A percentile compares a stretch with the other conserved stretches of the same genome.
Evolutionary conservation across 2,888 invertebrate genomes (phyloP).

Genomic region (Abscondita cerata): DNA sequence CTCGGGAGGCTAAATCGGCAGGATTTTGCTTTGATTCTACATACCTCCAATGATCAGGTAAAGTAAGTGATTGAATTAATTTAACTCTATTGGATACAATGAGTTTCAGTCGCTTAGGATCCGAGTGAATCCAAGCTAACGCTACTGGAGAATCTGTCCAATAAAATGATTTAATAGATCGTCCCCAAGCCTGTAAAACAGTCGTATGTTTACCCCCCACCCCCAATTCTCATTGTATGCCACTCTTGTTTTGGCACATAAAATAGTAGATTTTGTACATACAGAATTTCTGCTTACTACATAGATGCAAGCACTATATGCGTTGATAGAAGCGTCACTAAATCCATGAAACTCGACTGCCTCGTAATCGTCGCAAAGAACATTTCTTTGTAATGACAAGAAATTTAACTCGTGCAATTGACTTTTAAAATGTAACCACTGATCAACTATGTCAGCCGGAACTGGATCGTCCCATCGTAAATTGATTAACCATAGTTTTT

Average conservation of each 20-base stretch:
- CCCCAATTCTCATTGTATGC: no score
- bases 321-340: no score
- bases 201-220: no score
- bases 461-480: constrained; percentile 7
- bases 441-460: background rate
- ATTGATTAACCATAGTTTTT: constrained; percentile 8
- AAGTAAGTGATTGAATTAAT: background rate
- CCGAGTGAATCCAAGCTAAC: background rate
- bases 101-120: background rate
- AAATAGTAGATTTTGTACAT: background rate
- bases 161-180: background rate
- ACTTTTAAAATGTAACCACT: background rate
- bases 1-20: constrained; percentile 1
- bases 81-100: background rate
- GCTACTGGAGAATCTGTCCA: constrained; percentile 7
- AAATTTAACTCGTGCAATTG: background rate
- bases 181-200: background rate
- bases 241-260: constrained; percentile 3
- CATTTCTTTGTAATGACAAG: background rate
- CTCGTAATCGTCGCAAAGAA: background rate
- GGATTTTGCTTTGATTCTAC: constrained; percentile 2
- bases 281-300: background rate
- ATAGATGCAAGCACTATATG: no score
- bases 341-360: background rate
- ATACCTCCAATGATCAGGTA: background rate